Conservation (phyloP, 2,113 vertebrate genomes). For the Otocyon megalotis region DNA sequence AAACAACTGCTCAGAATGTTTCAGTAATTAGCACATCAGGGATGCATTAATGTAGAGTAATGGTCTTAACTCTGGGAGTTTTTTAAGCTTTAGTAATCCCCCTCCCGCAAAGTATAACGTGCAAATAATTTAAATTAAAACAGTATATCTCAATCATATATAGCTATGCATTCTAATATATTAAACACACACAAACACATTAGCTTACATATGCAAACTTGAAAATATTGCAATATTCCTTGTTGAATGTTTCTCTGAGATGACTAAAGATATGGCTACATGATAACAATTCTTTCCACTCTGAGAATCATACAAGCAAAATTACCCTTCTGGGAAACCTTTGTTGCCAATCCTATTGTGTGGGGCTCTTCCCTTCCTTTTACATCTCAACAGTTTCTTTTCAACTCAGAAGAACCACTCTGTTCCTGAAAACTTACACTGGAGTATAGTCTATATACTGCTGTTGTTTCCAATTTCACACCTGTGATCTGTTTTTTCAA, state of each 20-base stretch:
- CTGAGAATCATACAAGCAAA: neutral
- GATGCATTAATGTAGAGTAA: constrained; percentile 60
- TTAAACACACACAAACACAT: neutral
- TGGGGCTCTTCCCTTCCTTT: neutral
- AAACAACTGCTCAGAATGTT: constrained; percentile 63
- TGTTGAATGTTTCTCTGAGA: neutral
- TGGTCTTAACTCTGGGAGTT: constrained; percentile 28
- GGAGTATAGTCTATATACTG: neutral
- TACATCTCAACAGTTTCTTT: neutral
- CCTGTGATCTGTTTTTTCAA: neutral
- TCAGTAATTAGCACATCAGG: constrained; percentile 70
- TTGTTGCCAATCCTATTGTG: neutral
- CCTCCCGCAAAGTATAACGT: constrained; percentile 20
- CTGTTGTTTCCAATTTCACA: neutral
- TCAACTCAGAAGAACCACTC: neutral
- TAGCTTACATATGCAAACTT: neutral
- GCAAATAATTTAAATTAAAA: constrained; percentile 63
- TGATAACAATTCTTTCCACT: neutral
- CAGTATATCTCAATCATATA: constrained; percentile 44
- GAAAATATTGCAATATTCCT: neutral
- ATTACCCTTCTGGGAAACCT: neutral
- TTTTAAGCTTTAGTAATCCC: constrained; percentile 47
- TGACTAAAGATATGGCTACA: neutral
- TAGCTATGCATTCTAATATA: neutral
- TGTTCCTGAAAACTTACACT: neutral